Evolutionary conservation across 2,888 invertebrate species (phyloP).

Genomic region (Meiosimyza platycephala): DNA sequence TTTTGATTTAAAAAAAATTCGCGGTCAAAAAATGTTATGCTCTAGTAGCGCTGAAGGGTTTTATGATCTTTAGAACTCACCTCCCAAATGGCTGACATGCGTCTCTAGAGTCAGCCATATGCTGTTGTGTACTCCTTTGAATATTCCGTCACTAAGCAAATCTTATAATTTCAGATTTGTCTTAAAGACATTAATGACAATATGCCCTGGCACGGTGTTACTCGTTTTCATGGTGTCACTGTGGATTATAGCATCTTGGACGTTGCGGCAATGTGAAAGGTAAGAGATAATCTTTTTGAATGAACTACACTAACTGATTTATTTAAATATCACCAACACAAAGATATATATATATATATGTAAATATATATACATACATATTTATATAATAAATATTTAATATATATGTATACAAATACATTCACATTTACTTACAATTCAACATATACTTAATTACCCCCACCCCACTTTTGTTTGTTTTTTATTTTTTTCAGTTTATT

Average conservation of each 20-base stretch:
- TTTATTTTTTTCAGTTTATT: conserved; percentile 42
- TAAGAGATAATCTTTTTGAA: conserved; percentile 68
- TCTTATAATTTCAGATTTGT: conserved; percentile 74
- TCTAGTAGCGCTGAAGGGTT: no score
- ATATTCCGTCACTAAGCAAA: no score
- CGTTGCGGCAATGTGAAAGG: conserved; percentile 98
- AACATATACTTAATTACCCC: no score
- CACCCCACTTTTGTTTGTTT: conserved; percentile 15
- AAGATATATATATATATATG: conserved; percentile 44
- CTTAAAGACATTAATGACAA: conserved; percentile 99
- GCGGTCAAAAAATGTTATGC: no score
- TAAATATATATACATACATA: conserved; percentile 20
- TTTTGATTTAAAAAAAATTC: no score
- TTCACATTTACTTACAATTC: not conserved
- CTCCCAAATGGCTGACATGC: no score
- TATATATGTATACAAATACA: conserved; percentile 3
- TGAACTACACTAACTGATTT: conserved; percentile 35
- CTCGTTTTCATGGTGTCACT: conserved; percentile 99
- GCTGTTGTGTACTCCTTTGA: no score
- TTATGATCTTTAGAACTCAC: no score
- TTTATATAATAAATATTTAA: conserved; percentile 7
- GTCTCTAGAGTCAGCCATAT: no score
- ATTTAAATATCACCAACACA: conserved; percentile 35
- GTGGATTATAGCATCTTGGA: conserved; percentile 99
- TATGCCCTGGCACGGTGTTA: conserved; percentile 97